Evolutionary conservation across 1,140 invertebrate species (phyloP).

Genomic region (Doryteuthis pealeii): DNA sequence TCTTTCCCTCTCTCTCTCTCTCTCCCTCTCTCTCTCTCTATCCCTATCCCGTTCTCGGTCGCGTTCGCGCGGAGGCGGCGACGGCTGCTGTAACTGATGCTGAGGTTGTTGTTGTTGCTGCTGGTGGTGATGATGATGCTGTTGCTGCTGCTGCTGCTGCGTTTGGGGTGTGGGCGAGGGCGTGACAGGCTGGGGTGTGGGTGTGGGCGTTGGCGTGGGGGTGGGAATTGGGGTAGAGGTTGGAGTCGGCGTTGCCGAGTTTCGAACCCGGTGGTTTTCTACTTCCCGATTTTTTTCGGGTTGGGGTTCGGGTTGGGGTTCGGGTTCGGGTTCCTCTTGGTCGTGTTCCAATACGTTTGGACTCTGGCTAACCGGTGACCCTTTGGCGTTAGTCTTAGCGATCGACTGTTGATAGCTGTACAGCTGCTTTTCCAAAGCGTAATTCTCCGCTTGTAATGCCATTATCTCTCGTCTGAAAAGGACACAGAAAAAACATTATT

Average conservation of each 20-base stretch:
- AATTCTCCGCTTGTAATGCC: conserved; percentile 82
- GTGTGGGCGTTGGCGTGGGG: background rate
- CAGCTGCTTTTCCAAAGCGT: conserved; percentile 79
- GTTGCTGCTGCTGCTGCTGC: background rate
- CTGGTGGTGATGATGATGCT: conserved; percentile 7
- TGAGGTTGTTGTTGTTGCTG: conserved; percentile 12
- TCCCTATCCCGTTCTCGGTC: background rate
- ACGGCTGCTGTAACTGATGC: conserved; percentile 4
- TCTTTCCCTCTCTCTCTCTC: background rate
- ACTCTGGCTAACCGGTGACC: conserved; percentile 9
- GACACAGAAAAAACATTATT: too few species aligned
- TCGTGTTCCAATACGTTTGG: too few species aligned
- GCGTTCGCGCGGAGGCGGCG: background rate
- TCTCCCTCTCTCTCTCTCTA: background rate
- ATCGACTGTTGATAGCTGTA: conserved; percentile 86
- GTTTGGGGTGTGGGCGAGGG: background rate
- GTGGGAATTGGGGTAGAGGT: background rate
- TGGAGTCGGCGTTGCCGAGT: background rate
- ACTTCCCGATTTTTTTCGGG: too few species aligned
- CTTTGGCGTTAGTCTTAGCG: conserved; percentile 59
- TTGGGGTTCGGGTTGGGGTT: too few species aligned
- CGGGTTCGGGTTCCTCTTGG: too few species aligned
- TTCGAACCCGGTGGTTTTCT: too few species aligned
- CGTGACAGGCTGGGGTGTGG: background rate
- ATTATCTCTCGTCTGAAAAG: conserved; percentile 74